Base-by-base conservation (phyloP, 2,797 vertebrate genomes). In the Chelon labrosus region DNA sequence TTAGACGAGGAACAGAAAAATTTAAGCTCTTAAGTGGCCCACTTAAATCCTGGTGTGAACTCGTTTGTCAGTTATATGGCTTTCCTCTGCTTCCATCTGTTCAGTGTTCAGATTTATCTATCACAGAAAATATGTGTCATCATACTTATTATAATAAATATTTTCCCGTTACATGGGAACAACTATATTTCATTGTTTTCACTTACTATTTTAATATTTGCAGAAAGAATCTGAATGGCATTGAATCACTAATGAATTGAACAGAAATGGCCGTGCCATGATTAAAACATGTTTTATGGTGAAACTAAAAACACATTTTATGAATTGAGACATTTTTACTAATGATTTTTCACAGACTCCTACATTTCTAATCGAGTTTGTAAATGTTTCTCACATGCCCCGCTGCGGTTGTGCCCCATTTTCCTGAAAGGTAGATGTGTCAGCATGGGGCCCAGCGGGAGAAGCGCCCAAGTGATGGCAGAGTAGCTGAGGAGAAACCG, bases 341-440 rank as follows among this genome's bases (percentile, higher is more conserved):
- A 10, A 20, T 19, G 47, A 76, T 81, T 58, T 78, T 70, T 67
- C 59, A 66, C 58, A 59, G 58, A 37, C 54, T 72, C 55, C 13
- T 65, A 57, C 57, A 51, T 79, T 85, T 79, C 77, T 73, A 75
- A 79, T 73, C 64, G 49, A 73, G 79, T 84, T 64, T 79, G 64
- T 73, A 83, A 81, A 84, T 87, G 70, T 83, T 77, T 74, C 7
- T 66, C 35, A 63, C 62, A 65, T 58, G 72, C 72, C 65, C 71
- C 1, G 38, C 58, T 80, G 77, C 71, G 16, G 10, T 65, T 41
- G 25, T 77, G 82, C 38, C 68, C 81, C 65, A 70, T 73, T 85
- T 79, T 85, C 70, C 79, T 85, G 46, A 80, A 79, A 78, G 70
- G 79, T 85, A 75, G 71, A 68, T 44, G 62, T 79, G 73, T 74